Conservation (phyloP, 2,888 invertebrate genomes). For the Podotricha telesiphe region DNA sequence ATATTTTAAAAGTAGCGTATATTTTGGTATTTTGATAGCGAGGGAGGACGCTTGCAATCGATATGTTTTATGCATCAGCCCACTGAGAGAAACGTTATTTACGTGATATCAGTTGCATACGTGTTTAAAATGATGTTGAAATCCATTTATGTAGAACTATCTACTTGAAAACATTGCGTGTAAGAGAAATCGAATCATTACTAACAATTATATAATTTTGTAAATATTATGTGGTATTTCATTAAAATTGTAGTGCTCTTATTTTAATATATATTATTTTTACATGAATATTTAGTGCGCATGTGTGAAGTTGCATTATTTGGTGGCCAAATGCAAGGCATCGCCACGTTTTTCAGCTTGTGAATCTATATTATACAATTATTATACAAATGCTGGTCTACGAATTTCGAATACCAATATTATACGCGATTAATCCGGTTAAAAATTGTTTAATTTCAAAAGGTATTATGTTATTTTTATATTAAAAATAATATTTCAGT, state of each 20-base stretch:
- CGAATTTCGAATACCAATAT: no score
- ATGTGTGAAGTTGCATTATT: no score
- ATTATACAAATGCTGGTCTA: no score
- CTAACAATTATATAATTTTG: background rate
- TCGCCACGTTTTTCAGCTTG: no score
- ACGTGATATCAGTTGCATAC: slow-evolving; percentile 12
- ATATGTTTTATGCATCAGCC: slow-evolving; percentile 31
- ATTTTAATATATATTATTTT: no score
- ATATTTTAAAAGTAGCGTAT: slow-evolving; percentile 26
- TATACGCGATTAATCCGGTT: no score
- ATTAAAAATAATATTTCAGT: background rate
- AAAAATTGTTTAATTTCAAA: no score
- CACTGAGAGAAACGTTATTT: slow-evolving; percentile 12
- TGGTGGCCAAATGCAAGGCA: no score
- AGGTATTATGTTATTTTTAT: no score
- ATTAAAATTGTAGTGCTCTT: background rate
- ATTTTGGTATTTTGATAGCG: slow-evolving; percentile 27
- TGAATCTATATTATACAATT: no score
- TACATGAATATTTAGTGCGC: no score
- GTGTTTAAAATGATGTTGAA: slow-evolving; percentile 19
- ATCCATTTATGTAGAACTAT: slow-evolving; percentile 6
- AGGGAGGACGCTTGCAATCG: slow-evolving; percentile 32
- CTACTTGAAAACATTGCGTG: background rate
- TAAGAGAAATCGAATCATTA: background rate
- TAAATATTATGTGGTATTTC: background rate